phyloP scores from a whole-genome alignment of 2,888 invertebrate species.

The Acanthosepion lycidas region DNA sequence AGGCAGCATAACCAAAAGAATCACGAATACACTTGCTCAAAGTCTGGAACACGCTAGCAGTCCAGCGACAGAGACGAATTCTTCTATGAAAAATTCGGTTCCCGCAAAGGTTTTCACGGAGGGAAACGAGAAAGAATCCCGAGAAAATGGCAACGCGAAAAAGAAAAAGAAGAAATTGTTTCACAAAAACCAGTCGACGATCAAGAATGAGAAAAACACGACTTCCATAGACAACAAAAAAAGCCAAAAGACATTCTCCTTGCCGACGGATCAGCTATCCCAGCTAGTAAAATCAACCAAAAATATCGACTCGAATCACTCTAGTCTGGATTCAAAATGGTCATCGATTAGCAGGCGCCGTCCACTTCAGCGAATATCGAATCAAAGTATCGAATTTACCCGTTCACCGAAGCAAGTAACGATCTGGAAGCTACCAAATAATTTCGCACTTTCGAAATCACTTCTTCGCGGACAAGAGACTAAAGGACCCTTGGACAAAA shows the following conservation, averaged over 20 bases:
- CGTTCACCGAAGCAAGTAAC: not conserved
- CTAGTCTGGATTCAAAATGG: too few relatives aligned
- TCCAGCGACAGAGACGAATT: not conserved
- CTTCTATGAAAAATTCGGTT: not conserved
- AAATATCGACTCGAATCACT: too few relatives aligned
- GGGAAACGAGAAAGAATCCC: not conserved
- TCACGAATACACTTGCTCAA: not conserved
- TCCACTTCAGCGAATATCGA: not conserved
- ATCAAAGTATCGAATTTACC: not conserved
- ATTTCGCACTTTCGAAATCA: not conserved
- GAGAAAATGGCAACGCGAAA: not conserved
- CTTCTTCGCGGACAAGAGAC: not conserved
- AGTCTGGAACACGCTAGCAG: not conserved
- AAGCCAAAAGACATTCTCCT: too few relatives aligned
- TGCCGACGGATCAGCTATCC: too few relatives aligned
- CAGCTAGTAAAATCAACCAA: too few relatives aligned
- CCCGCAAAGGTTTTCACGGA: not conserved
- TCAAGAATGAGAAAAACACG: not conserved
- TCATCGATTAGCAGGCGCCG: not conserved
- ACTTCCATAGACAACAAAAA: not conserved
- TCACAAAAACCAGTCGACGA: rapidly evolving
- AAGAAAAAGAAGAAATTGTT: not conserved
- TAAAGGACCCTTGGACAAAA: not conserved
- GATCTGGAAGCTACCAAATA: not conserved
- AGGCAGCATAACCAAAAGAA: not conserved